These are phyloP conservation scores for Todus mexicanus DNA, from an alignment of 2,797 vertebrate genomes.

Conservation along the genomic window DNA sequence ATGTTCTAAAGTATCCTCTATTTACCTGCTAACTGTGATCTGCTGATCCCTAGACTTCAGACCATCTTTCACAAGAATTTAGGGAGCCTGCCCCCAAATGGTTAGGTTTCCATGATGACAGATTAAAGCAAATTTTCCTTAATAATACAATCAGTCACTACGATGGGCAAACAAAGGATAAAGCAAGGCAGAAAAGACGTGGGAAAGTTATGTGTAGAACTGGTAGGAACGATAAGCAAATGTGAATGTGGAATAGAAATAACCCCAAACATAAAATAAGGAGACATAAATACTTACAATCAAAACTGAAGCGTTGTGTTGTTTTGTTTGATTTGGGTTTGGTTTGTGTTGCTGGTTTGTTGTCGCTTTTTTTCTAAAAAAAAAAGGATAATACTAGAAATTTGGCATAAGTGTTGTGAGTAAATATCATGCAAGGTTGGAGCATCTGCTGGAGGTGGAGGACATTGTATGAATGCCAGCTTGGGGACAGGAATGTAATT, in stretches of 20 bases:
- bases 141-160: background rate
- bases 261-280: background rate
- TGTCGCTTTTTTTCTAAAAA: too few relatives aligned
- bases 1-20: background rate
- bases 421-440: background rate
- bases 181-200: background rate
- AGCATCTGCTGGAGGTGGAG: background rate
- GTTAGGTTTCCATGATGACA: background rate
- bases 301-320: background rate
- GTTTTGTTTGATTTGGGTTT: background rate
- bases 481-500: background rate
- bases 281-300: background rate
- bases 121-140: background rate
- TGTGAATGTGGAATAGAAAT: background rate
- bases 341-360: background rate
- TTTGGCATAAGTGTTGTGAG: background rate
- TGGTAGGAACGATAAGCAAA: background rate
- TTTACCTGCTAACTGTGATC: background rate
- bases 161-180: background rate
- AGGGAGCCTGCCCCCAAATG: background rate
- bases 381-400: background rate
- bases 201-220: background rate
- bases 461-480: background rate
- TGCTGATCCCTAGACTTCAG: background rate
- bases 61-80: background rate